A percentile compares a stretch with the other conserved stretches of the same genome.
phyloP scores from a whole-genome alignment of 2,888 invertebrate genomes.

The Ochropleura plecta region DNA sequence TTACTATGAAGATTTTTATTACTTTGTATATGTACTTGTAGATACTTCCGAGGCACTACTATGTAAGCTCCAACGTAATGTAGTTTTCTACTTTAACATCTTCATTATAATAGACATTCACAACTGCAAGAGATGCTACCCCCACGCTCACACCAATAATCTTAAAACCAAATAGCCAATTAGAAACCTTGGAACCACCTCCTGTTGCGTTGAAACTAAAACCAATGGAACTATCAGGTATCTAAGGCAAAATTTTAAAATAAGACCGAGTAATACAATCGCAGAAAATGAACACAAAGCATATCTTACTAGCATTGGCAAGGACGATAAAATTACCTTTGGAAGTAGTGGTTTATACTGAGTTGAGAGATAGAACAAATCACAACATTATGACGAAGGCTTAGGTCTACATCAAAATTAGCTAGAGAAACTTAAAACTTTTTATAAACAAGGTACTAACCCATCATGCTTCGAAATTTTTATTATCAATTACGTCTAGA shows the following conservation, averaged over 20 bases:
- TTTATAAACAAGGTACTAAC: conserved; percentile 12
- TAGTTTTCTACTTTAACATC: not conserved
- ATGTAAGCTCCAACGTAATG: not conserved
- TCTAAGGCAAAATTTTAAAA: conserved; percentile 37
- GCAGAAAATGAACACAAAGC: conserved; percentile 24
- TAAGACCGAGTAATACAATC: conserved; percentile 17
- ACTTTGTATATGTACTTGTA: not conserved
- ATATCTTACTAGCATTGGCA: conserved; percentile 1
- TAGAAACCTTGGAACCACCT: conserved; percentile 27
- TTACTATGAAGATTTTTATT: not conserved
- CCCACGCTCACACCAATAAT: conserved; percentile 23
- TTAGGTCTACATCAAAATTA: not conserved
- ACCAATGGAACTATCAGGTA: conserved; percentile 7
- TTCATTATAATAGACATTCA: conserved; percentile 9
- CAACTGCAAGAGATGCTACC: not conserved
- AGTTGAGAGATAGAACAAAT: conserved; percentile 17
- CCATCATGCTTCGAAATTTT: conserved; percentile 12
- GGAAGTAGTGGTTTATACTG: not conserved
- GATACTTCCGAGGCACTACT: not conserved
- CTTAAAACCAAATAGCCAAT: conserved; percentile 32
- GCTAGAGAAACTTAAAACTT: not conserved
- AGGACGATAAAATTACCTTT: conserved; percentile 37
- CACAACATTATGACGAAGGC: not conserved
- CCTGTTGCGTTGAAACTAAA: conserved; percentile 44
- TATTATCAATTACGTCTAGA: conserved; percentile 9